Base-by-base conservation (phyloP, 1,140 invertebrate species). In the Ips nitidus region DNA sequence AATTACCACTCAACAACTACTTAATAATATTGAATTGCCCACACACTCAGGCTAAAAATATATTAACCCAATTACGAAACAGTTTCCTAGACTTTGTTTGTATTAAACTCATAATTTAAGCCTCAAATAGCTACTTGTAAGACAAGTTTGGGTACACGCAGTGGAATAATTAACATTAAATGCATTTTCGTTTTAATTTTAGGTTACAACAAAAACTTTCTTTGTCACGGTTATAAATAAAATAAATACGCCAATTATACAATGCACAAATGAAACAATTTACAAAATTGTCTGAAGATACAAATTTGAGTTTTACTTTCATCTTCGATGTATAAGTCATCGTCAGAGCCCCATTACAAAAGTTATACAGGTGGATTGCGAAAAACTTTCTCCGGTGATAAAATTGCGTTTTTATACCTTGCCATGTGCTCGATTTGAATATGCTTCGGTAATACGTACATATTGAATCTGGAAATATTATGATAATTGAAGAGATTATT, bases 371-470 rank as follows among this genome's bases (percentile, higher is more conserved):
- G 45, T 50, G 7, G 45, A 50, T 50, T 2, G 45, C 45, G 3
- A 50, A 50, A 50, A 50, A 50, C 45, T 50, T 50, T 50, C 45
- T 50, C 45, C 45, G 3, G 45, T 50, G 22, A 50, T 50, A 50
- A 50, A 50, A 50, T 50, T 50, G 22, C 45, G 45, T 50, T 50
- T 50, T 50, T 50, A 22, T 22, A 22, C 22, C 45, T 8, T 3
- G 45, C 22, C 45, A 22, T 22, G 45, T 22, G 22, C 45, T 22
- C 22, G 45, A 50, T 22, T 50, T 50, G 7, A 22, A 22, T 50
- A 50, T 22, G 22, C 22, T 22, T 22, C 22, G 22, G 22, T 22
- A 22, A 22, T 22, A 22, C 22, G 22, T 22, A 22, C 22, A 22
- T 22, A 22, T 22, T 22, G 22, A 22, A 22, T 22, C 22, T 22